phyloP scores from a whole-genome alignment of 2,113 vertebrate species.

The Nyctereutes procyonoides region DNA sequence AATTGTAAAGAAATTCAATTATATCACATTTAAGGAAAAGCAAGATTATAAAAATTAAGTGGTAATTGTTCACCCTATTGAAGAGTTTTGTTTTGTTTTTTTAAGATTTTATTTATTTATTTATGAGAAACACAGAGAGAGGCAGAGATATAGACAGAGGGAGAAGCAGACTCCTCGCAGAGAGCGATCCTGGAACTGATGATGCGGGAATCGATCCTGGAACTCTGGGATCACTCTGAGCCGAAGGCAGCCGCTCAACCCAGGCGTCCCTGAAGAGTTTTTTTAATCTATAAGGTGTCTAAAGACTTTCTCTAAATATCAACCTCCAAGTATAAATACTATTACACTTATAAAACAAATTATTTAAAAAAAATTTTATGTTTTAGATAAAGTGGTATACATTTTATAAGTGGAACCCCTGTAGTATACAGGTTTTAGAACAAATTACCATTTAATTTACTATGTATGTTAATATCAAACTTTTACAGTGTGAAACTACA shows the following conservation, averaged over 20 bases:
- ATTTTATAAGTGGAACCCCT: slow-evolving; percentile 1
- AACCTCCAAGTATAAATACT: neutral
- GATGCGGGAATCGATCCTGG: no score
- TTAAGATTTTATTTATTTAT: no score
- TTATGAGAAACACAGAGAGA: no score
- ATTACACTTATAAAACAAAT: slow-evolving; percentile 22
- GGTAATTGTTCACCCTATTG: neutral
- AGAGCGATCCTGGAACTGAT: no score
- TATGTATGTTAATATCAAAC: neutral
- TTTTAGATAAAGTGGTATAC: slow-evolving; percentile 15
- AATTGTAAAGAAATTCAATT: neutral
- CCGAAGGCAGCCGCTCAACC: no score
- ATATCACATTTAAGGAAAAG: slow-evolving; percentile 25
- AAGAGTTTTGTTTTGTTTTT: neutral
- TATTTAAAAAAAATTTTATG: neutral
- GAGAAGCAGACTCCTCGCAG: no score
- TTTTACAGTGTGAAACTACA: slow-evolving; percentile 40
- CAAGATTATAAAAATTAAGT: slow-evolving; percentile 39
- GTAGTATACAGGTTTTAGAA: neutral
- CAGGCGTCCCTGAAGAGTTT: neutral
- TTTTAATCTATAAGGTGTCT: slow-evolving; percentile 5
- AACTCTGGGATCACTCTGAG: no score
- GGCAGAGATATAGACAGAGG: no score
- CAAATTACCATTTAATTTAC: slow-evolving; percentile 37
- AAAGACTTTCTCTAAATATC: neutral